A percentile compares a stretch with the other conserved stretches of the same genome.
Evolutionary conservation across 2,797 vertebrate species (phyloP).

Genomic region (Eospalax fontanierii): DNA sequence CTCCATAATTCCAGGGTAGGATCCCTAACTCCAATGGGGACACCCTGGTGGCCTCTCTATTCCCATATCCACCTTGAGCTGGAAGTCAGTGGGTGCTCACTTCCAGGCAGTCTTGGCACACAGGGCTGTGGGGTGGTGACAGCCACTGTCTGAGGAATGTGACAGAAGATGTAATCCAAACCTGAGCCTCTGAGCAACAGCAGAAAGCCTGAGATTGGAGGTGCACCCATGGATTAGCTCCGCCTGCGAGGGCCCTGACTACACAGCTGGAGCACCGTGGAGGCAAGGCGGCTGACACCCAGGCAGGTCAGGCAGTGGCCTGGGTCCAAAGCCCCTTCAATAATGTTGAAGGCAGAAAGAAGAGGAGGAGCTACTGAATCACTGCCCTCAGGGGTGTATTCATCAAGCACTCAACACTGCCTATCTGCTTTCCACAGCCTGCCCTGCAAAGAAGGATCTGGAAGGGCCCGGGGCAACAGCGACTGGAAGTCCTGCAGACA

Average conservation of each 20-base stretch:
- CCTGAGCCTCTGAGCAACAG: background rate
- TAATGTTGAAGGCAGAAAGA: background rate
- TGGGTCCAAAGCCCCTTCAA: too few relatives aligned
- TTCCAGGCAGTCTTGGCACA: background rate
- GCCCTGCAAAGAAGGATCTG: background rate
- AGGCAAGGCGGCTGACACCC: background rate
- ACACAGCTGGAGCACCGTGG: background rate
- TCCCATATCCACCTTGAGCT: background rate
- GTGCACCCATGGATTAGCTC: background rate
- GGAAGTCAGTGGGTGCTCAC: accelerated
- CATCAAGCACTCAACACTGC: background rate
- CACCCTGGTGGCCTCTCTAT: background rate
- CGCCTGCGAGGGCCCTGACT: background rate
- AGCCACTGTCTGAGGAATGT: accelerated
- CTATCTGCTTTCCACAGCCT: background rate
- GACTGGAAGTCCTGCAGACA: background rate
- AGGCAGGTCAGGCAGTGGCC: background rate
- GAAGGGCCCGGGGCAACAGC: too few relatives aligned
- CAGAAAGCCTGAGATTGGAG: accelerated
- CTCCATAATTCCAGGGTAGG: background rate
- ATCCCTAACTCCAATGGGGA: background rate
- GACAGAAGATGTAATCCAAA: background rate
- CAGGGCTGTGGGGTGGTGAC: accelerated
- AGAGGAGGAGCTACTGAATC: background rate
- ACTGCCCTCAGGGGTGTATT: background rate